Conservation (phyloP, 2,888 invertebrate genomes). For the Apamea crenata region DNA sequence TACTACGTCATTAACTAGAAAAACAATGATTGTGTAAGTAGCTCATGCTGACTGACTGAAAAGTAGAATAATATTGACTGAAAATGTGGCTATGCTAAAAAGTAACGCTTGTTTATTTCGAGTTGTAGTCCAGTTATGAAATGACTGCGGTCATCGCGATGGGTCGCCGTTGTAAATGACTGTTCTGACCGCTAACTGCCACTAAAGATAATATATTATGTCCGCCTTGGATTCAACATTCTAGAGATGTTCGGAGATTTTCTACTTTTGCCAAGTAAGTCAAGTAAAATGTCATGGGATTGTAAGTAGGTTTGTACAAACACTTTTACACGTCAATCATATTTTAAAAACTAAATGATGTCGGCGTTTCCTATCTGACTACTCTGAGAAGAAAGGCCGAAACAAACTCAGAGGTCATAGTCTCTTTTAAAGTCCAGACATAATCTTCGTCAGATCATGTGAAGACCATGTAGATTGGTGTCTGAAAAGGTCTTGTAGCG, state of each 20-base stretch:
- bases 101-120: slow-evolving; percentile 16
- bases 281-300: too few relatives aligned
- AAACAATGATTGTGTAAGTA: neutral
- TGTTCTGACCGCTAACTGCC: neutral
- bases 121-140: slow-evolving; percentile 9
- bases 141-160: slow-evolving; percentile 8
- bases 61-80: neutral
- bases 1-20: neutral
- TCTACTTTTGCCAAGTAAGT: neutral
- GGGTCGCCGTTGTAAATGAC: neutral
- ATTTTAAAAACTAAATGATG: too few relatives aligned
- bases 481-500: too few relatives aligned
- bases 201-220: slow-evolving; percentile 1
- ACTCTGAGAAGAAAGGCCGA: too few relatives aligned
- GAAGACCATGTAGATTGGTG: too few relatives aligned
- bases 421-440: too few relatives aligned
- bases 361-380: too few relatives aligned
- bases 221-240: neutral
- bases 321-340: too few relatives aligned
- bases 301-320: too few relatives aligned
- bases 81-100: neutral
- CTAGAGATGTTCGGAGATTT: neutral
- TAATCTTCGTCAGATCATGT: too few relatives aligned
- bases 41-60: neutral
- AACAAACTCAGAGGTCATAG: too few relatives aligned